A percentile compares a stretch with the other conserved stretches of the same genome.
phyloP scores from a whole-genome alignment of 2,113 vertebrate species.

The Macrotus californicus region DNA sequence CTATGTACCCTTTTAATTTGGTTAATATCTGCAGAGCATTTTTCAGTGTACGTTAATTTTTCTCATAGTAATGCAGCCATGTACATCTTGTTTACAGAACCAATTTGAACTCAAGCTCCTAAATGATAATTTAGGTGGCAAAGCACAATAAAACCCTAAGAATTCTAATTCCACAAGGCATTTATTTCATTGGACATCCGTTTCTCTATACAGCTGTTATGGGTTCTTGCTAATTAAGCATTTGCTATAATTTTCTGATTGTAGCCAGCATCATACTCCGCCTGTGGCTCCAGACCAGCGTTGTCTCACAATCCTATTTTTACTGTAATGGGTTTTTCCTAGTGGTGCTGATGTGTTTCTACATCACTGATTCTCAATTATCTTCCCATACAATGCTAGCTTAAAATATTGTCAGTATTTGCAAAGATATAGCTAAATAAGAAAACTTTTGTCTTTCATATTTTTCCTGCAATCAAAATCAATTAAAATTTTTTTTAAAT shows the following conservation, averaged over 20 bases:
- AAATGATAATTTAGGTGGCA: neutral
- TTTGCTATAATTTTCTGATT: constrained; percentile 9
- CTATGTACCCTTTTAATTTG: neutral
- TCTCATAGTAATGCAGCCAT: neutral
- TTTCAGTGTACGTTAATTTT: neutral
- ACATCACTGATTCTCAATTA: constrained; percentile 2
- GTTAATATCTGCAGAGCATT: neutral
- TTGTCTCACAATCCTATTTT: neutral
- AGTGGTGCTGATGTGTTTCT: constrained; percentile 8
- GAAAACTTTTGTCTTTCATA: neutral
- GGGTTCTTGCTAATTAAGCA: neutral
- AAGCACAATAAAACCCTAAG: neutral
- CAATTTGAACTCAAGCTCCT: neutral
- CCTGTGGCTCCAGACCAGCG: neutral
- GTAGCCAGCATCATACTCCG: neutral
- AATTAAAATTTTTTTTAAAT: no score
- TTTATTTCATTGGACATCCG: neutral
- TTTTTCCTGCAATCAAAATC: neutral
- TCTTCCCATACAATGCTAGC: neutral
- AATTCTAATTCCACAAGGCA: neutral
- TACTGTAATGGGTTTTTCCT: neutral
- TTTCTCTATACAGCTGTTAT: neutral
- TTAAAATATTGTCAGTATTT: neutral
- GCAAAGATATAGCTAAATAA: neutral
- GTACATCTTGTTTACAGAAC: constrained; percentile 14